A percentile compares a stretch with the other conserved stretches of the same genome.
These are phyloP conservation scores for Stegodyphus dumicola DNA, from an alignment of 1,140 invertebrate genomes.

Conservation along the genomic window DNA sequence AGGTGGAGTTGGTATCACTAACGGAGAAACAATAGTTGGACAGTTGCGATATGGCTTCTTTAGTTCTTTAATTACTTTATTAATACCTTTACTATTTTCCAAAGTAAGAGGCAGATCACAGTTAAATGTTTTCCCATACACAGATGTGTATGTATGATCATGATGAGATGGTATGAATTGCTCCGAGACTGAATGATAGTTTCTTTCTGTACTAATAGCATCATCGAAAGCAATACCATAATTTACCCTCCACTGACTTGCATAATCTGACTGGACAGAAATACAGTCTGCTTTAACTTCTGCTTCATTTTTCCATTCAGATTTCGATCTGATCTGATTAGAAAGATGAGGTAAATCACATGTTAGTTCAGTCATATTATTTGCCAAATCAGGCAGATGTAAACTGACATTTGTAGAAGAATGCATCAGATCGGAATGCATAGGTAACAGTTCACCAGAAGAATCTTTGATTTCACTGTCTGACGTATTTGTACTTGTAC, in stretches of 20 bases:
- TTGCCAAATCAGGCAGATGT: no score
- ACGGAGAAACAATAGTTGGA: neutral
- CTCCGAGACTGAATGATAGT: neutral
- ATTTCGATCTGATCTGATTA: neutral
- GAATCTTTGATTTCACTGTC: neutral
- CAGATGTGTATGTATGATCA: conserved; percentile 53
- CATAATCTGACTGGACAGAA: conserved; percentile 3
- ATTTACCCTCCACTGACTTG: neutral
- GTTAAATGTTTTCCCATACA: conserved; percentile 30
- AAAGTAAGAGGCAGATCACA: conserved; percentile 6
- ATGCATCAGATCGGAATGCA: no score
- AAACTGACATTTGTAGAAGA: no score
- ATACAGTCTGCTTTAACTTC: neutral
- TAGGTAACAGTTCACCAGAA: neutral
- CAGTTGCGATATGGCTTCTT: neutral
- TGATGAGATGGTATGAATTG: conserved; percentile 9
- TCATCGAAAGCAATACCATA: conserved; percentile 14
- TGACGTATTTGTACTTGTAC: neutral
- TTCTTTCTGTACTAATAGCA: neutral
- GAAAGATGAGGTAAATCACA: no score
- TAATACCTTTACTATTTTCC: conserved; percentile 9
- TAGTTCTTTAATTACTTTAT: neutral
- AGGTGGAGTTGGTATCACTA: conserved; percentile 53
- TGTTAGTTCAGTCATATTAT: no score
- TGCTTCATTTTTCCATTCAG: neutral